Evolutionary conservation across 2,797 vertebrate species (phyloP), one percentile per base, ranked within the genome.

Genomic region (Centroberyx gerrardi): DNA sequence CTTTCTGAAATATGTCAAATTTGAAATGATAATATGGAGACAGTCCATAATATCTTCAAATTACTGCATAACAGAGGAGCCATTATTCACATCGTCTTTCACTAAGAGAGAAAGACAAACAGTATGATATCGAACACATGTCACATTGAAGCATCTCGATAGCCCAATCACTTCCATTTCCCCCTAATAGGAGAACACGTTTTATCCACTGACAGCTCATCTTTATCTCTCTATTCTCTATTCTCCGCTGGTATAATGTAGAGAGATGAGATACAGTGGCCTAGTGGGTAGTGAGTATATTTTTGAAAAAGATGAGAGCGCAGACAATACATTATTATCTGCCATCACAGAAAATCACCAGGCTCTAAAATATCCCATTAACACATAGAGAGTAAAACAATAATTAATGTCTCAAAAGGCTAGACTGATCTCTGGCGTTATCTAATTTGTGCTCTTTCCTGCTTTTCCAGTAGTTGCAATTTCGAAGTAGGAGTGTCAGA

Each of bases 141-240:
- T 72, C 70, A 82, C 72, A 59, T 68, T 86, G 61, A 69, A 83
- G 61, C 12, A 70, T 76, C 68, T 71, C 3, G n/a, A 72, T 70
- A 68, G 72, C 44, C 69, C 58, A 64, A 63, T 85, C 77, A 83
- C 56, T 86, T 75, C 48, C 33, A 64, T 82, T 87, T 81, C 48
- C 14, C 42, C 8, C 51, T 62, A 73, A 80, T 68, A 83, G 60
- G 58, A 79, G 74, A 81, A 78, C 67, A 82, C 60, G 59, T 78
- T 81, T 80, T 62, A 76, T 62, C 76, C 67, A 27, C 65, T 87
- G 72, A 85, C 84, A 88, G 82, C 73, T 80, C 70, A 62, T 87
- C 76, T 81, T 79, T 83, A 85, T 89, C 81, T 80, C 29, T 42
- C 17, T 60, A 22, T 83, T 28, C 67, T 74, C 53, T 63, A 54